Percentiles rank a stretch among this genome's conserved stretches.
These are phyloP conservation scores for Tenthredo distinguenda DNA, from an alignment of 2,888 invertebrate genomes.

Conservation along the genomic window DNA sequence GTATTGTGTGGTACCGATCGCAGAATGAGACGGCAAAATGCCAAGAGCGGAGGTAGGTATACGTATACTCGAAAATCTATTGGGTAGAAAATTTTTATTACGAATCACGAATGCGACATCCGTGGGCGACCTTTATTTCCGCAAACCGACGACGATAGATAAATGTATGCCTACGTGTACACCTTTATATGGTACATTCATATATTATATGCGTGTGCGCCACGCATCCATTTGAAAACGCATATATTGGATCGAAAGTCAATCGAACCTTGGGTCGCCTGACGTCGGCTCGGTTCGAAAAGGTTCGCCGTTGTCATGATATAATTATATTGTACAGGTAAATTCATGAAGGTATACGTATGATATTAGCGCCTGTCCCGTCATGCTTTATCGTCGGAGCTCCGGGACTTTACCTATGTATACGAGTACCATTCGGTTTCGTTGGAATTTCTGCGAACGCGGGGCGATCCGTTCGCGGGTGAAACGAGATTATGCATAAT, in stretches of 20 bases:
- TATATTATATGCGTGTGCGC: neutral
- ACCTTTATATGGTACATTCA: too few relatives aligned
- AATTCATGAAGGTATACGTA: neutral
- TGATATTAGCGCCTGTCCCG: neutral
- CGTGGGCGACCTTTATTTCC: neutral
- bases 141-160: constrained; percentile 2
- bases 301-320: neutral
- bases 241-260: neutral
- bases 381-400: neutral
- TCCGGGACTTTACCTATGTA: neutral
- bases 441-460: neutral
- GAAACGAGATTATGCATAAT: constrained; percentile 12
- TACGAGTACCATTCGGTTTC: neutral
- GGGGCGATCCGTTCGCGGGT: neutral
- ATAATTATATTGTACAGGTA: neutral
- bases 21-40: neutral
- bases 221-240: neutral
- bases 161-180: neutral
- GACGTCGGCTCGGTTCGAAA: neutral
- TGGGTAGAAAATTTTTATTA: neutral
- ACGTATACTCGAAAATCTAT: neutral
- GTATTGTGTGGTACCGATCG: neutral
- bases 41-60: neutral
- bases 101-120: neutral
- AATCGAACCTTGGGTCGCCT: neutral